Evolutionary conservation across 2,888 invertebrate species (phyloP).

Genomic region (Myathropa florea): DNA sequence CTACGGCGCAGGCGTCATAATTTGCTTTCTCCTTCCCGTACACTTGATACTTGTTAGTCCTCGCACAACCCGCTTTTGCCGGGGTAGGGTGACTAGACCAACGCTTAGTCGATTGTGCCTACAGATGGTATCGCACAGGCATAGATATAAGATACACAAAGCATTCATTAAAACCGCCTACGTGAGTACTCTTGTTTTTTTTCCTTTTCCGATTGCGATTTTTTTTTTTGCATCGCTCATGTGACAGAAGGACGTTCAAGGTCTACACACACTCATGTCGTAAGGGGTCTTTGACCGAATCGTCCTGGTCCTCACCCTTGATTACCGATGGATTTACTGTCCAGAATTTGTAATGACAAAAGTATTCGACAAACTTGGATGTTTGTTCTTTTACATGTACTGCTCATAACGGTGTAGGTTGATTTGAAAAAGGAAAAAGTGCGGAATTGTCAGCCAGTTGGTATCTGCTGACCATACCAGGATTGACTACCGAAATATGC

Average conservation of each 20-base stretch:
- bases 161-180: conserved; percentile 20
- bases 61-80: conserved; percentile 11
- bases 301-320: background rate
- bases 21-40: background rate
- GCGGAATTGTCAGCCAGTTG: background rate
- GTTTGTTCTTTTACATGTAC: background rate
- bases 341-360: background rate
- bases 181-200: background rate
- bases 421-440: background rate
- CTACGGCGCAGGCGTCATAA: conserved; percentile 34
- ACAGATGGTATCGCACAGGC: background rate
- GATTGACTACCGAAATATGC: background rate
- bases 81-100: conserved; percentile 53
- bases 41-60: background rate
- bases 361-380: background rate
- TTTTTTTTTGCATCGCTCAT: background rate
- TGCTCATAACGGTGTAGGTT: too few species aligned
- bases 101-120: conserved; percentile 29
- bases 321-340: background rate
- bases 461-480: background rate
- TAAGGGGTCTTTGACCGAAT: conserved; percentile 53
- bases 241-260: background rate
- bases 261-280: background rate
- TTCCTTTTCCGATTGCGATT: background rate
- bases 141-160: background rate